A percentile compares a stretch with the other conserved stretches of the same genome.
Evolutionary conservation across 1,140 invertebrate genomes (phyloP).

Genomic region (Dendroctonus ponderosae): DNA sequence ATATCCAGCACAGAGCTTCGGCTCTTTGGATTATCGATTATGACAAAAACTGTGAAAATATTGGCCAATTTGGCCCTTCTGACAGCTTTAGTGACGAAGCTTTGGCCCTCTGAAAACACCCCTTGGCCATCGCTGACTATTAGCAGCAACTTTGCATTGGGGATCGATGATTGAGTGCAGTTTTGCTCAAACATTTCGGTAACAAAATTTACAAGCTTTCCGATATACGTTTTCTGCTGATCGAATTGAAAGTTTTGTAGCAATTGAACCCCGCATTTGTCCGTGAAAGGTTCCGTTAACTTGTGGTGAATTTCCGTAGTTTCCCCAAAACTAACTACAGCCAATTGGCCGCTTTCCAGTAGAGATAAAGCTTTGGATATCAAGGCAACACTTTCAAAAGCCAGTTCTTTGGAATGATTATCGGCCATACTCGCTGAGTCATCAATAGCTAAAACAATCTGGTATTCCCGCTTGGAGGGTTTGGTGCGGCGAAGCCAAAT

Average conservation of each 20-base stretch:
- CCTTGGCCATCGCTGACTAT: conserved; percentile 94
- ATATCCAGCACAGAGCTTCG: conserved; percentile 95
- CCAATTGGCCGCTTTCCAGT: conserved; percentile 89
- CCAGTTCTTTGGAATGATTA: conserved; percentile 85
- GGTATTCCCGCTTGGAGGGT: conserved; percentile 93
- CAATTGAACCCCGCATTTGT: conserved; percentile 75
- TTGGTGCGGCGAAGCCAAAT: conserved; percentile 97
- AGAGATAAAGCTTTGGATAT: conserved; percentile 88
- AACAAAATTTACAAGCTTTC: conserved; percentile 75
- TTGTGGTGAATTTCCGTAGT: conserved; percentile 78
- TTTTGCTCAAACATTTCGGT: conserved; percentile 65
- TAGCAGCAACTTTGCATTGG: conserved; percentile 82
- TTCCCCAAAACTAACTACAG: conserved; percentile 92
- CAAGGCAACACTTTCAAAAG: conserved; percentile 91
- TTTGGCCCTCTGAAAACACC: conserved; percentile 85
- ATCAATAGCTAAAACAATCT: conserved; percentile 95
- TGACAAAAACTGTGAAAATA: conserved; percentile 93
- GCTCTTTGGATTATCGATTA: conserved; percentile 90
- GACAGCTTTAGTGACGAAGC: conserved; percentile 74
- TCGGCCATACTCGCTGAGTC: conserved; percentile 93
- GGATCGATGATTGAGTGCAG: conserved; percentile 31
- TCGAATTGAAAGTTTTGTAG: conserved; percentile 77
- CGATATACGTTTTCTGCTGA: conserved; percentile 78
- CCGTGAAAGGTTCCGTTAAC: conserved; percentile 81
- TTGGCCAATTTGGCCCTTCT: conserved; percentile 73